Conservation (phyloP, 2,113 vertebrate species). For the Zapornia atra region DNA sequence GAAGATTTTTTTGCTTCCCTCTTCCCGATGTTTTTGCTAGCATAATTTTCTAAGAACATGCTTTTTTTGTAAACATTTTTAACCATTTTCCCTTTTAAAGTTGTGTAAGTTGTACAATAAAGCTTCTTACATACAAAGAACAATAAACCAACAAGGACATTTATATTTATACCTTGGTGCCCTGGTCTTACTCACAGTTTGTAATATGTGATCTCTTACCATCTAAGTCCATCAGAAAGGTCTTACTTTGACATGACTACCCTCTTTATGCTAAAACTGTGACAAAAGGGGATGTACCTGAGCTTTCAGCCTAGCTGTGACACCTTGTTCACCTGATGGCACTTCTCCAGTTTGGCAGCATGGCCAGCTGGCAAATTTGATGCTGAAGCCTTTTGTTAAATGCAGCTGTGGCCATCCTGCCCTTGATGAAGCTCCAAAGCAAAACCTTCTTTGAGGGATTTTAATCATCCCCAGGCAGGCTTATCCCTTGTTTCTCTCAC, state of each 20-base stretch:
- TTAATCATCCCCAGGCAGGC: neutral
- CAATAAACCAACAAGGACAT: constrained; percentile 78
- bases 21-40: constrained; percentile 77
- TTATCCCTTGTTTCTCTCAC: neutral
- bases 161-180: constrained; percentile 70
- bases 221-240: no score
- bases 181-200: constrained; percentile 8
- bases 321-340: neutral
- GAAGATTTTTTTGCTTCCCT: constrained; percentile 81
- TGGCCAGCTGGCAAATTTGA: rapidly evolving
- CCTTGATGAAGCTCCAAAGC: neutral
- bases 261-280: neutral
- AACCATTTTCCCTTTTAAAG: constrained; percentile 84
- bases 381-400: neutral
- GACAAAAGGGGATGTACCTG: neutral
- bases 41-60: constrained; percentile 79
- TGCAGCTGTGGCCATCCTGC: neutral
- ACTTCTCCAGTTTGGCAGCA: neutral
- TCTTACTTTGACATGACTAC: no score
- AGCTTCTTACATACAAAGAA: constrained; percentile 77
- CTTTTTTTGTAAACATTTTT: constrained; percentile 91
- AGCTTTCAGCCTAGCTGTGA: rapidly evolving
- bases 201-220: neutral
- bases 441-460: neutral
- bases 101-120: constrained; percentile 79